These are phyloP conservation scores for Bufo gargarizans DNA, from an alignment of 2,113 vertebrate species.

Conservation along the genomic window DNA sequence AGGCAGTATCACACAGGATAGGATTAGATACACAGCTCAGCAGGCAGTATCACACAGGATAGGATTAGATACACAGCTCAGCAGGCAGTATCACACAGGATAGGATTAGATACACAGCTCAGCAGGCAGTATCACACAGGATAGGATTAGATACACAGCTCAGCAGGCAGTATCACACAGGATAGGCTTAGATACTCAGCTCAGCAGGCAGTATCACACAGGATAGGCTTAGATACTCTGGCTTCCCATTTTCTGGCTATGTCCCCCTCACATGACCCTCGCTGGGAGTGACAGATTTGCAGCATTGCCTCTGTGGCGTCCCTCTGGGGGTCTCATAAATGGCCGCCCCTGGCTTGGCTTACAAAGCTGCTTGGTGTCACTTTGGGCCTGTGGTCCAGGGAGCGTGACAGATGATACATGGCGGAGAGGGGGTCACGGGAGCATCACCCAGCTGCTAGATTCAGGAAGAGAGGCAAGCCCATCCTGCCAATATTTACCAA, in stretches of 20 bases:
- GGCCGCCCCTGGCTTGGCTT: conserved; percentile 65
- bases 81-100: not conserved
- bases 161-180: not conserved
- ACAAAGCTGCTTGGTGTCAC: conserved; percentile 66
- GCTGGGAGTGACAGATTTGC: not conserved
- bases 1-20: not conserved
- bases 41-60: not conserved
- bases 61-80: not conserved
- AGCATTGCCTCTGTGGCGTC: not conserved
- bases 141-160: not conserved
- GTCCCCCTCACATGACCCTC: not conserved
- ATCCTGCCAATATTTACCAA: conserved; percentile 65
- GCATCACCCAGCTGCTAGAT: conserved; percentile 66
- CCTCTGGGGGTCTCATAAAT: not conserved
- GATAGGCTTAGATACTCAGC: not conserved
- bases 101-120: not conserved
- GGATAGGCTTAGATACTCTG: not conserved
- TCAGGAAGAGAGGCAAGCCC: conserved; percentile 58
- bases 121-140: not conserved
- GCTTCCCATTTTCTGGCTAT: not conserved
- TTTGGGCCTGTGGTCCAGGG: not conserved
- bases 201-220: not conserved
- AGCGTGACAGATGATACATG: conserved; percentile 58
- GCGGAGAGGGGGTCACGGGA: not conserved
- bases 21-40: not conserved